Base-by-base conservation (phyloP, 2,888 invertebrate genomes). In the Sisyra nigra region DNA sequence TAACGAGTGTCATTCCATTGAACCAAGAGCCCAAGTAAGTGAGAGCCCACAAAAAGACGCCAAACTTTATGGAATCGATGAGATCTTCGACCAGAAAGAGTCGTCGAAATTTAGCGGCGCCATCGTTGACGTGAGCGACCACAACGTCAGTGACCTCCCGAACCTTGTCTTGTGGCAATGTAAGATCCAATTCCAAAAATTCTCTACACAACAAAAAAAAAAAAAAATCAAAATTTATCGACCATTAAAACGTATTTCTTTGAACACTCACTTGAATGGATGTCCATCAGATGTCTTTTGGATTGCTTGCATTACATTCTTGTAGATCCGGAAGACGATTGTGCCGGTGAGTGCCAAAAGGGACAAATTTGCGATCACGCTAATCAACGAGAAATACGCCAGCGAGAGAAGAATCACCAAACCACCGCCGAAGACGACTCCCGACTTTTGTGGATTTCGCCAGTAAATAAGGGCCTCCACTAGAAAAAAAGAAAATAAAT, bases 21-120 rank as follows among this genome's bases (percentile, higher is more conserved):
- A 98, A 96, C 88, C 93, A 96, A 57, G 93, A 83, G 58, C 97
- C 97, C 57, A 97, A 74, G 66, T 96, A 97, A 48, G 97, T 97
- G 67, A 97, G 76, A 57, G 86, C 83, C 94, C 94, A 97, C 62
- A 97, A 74, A 57, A 92, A 71, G 53, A 92, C 80, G 54, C 85
- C 92, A 67, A 97, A 97, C 75, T 96, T 89, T 57, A 89, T 74
- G 51, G 89, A 89, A 67, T 97, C 96, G 55, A 96, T 82, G 57
- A 96, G 73, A 69, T 96, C 94, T 63, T 96, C 96, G 55, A 96
- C 92, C 56, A 97, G 76, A 72, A 97, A 92, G 57, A 97, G 72
- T 62, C 92, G 72, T 63, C 96, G 82, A 56, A 97, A 71, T 64
- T 93, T 89, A 48, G 73, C 66, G 49, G 81, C 68, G 47, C 76